phyloP scores from a whole-genome alignment of 2,113 vertebrate species.

The Parus major region DNA sequence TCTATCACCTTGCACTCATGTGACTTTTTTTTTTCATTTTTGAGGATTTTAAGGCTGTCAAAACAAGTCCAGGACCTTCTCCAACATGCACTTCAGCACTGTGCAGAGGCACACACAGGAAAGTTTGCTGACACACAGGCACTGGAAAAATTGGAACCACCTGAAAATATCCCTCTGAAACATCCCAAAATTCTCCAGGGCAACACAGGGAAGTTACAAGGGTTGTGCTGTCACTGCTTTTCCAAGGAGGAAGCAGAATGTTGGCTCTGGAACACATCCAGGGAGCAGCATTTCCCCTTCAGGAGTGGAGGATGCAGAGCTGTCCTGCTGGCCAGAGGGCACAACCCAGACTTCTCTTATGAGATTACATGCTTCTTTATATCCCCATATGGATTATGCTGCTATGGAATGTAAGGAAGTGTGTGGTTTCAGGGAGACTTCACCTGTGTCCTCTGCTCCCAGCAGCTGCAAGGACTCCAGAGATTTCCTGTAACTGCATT shows the following conservation, averaged over 20 bases:
- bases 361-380: conserved; percentile 98
- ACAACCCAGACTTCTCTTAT: conserved; percentile 42
- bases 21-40: not conserved
- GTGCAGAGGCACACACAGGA: not conserved
- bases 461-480: not conserved
- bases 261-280: not conserved
- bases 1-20: not conserved
- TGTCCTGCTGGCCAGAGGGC: not conserved
- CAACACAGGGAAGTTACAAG: not conserved
- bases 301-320: not conserved
- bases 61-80: not conserved
- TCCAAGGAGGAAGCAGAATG: not conserved
- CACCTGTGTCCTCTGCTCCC: not conserved
- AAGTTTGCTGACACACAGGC: not conserved
- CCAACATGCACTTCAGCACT: accelerated
- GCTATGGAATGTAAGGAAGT: conserved; percentile 99
- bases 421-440: conserved; percentile 88
- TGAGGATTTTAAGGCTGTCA: not conserved
- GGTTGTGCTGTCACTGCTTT: not conserved
- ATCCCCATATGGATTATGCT: conserved; percentile 93
- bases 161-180: not conserved
- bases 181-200: not conserved
- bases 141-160: not conserved
- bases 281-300: not conserved
- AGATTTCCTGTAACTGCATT: not conserved